Evolutionary conservation across 2,888 invertebrate species (phyloP).

Genomic region (Chelonus formosanus): DNA sequence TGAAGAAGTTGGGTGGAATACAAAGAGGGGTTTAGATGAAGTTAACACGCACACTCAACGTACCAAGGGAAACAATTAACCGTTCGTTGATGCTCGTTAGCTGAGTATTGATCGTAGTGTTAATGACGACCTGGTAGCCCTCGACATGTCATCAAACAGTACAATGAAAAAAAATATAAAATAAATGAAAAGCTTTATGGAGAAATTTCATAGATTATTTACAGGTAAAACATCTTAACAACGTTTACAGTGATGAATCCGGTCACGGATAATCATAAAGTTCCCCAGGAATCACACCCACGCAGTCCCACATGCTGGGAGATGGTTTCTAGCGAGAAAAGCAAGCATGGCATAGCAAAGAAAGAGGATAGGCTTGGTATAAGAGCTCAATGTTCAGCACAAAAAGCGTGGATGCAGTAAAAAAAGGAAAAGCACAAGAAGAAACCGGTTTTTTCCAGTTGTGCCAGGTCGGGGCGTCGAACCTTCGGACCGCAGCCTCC

Average conservation of each 20-base stretch:
- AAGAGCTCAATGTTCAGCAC: conserved; percentile 44
- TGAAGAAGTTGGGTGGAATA: conserved; percentile 16
- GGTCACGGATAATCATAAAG: conserved; percentile 60
- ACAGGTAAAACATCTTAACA: too few relatives aligned
- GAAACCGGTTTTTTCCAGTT: conserved; percentile 66
- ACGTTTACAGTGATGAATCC: conserved; percentile 54
- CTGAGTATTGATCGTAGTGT: conserved; percentile 35
- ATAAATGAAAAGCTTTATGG: not conserved
- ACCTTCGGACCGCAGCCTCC: conserved; percentile 63
- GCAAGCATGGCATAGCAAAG: conserved; percentile 19
- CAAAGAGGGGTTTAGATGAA: conserved; percentile 25
- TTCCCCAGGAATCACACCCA: conserved; percentile 48
- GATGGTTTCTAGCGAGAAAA: conserved; percentile 23
- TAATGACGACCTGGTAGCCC: conserved; percentile 7
- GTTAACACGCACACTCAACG: conserved; percentile 38
- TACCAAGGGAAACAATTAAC: conserved; percentile 40
- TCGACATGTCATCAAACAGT: conserved; percentile 8
- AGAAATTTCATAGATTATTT: conserved; percentile 2
- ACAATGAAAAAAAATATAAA: not conserved
- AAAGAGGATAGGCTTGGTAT: conserved; percentile 23
- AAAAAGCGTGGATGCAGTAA: conserved; percentile 52
- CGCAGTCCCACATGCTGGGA: conserved; percentile 41
- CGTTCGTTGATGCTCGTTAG: conserved; percentile 35
- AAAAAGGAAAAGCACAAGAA: conserved; percentile 58
- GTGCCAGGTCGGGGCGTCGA: conserved; percentile 66